phyloP scores from a whole-genome alignment of 2,113 vertebrate species.

The Anarrhichthys ocellatus region DNA sequence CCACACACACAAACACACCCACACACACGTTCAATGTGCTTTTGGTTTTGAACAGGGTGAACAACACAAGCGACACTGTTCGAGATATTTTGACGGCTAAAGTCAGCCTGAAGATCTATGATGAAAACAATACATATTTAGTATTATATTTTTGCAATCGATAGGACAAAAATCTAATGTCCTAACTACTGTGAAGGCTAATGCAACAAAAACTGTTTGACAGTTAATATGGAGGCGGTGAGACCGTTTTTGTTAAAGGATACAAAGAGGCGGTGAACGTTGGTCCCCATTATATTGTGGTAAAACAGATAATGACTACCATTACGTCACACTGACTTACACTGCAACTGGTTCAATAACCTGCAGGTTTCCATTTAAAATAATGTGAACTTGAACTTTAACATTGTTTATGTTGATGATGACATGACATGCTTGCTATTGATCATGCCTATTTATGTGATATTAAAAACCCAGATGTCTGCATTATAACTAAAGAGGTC shows the following conservation, averaged over 20 bases:
- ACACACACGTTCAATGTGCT: not conserved
- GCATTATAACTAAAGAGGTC: not conserved
- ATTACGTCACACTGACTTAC: slow-evolving; percentile 15
- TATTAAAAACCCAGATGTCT: not conserved
- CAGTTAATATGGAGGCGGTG: not conserved
- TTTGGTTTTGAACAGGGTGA: not conserved
- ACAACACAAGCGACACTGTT: not conserved
- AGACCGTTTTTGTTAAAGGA: not conserved
- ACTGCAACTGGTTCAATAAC: slow-evolving; percentile 39
- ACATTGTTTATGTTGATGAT: slow-evolving; percentile 15
- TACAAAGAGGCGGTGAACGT: not conserved
- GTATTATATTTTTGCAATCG: not conserved
- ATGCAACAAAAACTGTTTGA: not conserved
- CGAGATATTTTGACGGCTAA: not conserved
- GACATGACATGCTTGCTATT: not conserved
- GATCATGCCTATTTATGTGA: not conserved
- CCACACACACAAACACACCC: slow-evolving; percentile 34
- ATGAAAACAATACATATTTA: not conserved
- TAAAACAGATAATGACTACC: not conserved
- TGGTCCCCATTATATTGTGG: not conserved
- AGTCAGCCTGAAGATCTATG: not conserved
- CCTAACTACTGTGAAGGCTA: not conserved
- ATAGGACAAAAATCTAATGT: not conserved
- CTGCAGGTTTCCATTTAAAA: slow-evolving; percentile 26
- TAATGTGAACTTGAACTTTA: slow-evolving; percentile 35